Conservation (phyloP, 2,797 vertebrate genomes). For the Vespertilio murinus region DNA sequence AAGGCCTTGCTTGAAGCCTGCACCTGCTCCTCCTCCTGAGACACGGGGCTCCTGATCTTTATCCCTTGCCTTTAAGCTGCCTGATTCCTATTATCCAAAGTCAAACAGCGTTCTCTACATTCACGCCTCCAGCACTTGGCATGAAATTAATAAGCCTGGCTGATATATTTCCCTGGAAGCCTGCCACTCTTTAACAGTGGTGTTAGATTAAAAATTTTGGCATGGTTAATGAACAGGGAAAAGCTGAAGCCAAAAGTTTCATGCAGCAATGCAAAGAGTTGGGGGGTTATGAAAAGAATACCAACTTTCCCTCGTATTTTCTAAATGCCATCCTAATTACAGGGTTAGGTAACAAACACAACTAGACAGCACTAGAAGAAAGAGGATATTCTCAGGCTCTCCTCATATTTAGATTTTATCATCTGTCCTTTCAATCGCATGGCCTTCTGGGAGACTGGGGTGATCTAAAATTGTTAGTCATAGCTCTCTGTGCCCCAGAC, state of each 20-base stretch:
- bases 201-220: constrained; percentile 94
- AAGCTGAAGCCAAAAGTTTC: constrained; percentile 90
- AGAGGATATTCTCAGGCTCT: constrained; percentile 80
- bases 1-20: constrained; percentile 97
- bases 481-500: constrained; percentile 72
- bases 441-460: constrained; percentile 79
- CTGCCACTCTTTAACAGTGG: constrained; percentile 93
- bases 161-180: constrained; percentile 93
- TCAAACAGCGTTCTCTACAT: constrained; percentile 92
- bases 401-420: constrained; percentile 83
- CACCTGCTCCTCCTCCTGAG: constrained; percentile 98
- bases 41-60: constrained; percentile 96
- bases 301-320: constrained; percentile 87
- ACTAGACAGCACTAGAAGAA: constrained; percentile 85
- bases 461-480: constrained; percentile 77
- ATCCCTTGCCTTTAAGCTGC: constrained; percentile 93
- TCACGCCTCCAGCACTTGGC: constrained; percentile 93
- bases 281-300: constrained; percentile 88
- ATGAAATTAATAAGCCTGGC: constrained; percentile 95
- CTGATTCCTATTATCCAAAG: constrained; percentile 94
- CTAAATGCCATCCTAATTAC: constrained; percentile 88
- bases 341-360: constrained; percentile 86
- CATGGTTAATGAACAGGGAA: constrained; percentile 92
- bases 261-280: constrained; percentile 89
- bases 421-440: constrained; percentile 79